A percentile compares a stretch with the other conserved stretches of the same genome.
These are phyloP conservation scores for Drosophila seclusa DNA, from an alignment of 2,888 invertebrate species.

Conservation along the genomic window DNA sequence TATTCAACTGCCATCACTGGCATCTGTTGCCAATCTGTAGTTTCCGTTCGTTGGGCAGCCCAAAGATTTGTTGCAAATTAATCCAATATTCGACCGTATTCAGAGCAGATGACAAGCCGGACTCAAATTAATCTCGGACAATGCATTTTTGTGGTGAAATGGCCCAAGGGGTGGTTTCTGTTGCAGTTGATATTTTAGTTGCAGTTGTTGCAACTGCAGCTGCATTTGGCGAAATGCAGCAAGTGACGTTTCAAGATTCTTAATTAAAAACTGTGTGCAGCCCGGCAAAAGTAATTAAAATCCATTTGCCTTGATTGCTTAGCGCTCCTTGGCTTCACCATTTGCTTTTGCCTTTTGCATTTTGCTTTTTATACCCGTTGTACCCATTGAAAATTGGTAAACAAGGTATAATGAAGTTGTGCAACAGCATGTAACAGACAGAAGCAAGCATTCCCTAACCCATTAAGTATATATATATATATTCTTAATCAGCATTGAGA, in stretches of 20 bases:
- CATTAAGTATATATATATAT: background rate
- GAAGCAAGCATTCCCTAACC: background rate
- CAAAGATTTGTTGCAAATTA: background rate
- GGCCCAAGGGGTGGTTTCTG: background rate
- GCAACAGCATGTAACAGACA: background rate
- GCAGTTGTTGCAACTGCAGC: constrained; percentile 3
- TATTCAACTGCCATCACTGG: background rate
- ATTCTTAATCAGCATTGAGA: background rate
- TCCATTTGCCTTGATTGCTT: constrained; percentile 73
- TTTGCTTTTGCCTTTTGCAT: constrained; percentile 3
- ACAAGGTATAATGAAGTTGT: background rate
- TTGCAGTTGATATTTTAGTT: constrained; percentile 12
- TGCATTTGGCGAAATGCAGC: constrained; percentile 33
- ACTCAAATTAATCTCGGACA: background rate
- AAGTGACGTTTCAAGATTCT: constrained; percentile 57
- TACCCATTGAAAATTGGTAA: background rate
- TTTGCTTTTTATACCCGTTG: background rate
- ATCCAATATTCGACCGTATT: background rate
- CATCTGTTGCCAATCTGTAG: background rate
- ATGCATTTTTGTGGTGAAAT: constrained; percentile 4
- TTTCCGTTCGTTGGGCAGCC: background rate
- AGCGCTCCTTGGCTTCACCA: constrained; percentile 29
- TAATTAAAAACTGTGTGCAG: constrained; percentile 73
- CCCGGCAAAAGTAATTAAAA: constrained; percentile 74
- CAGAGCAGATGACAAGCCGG: background rate